phyloP scores from a whole-genome alignment of 2,888 invertebrate genomes.

The Pammene fasciana region DNA sequence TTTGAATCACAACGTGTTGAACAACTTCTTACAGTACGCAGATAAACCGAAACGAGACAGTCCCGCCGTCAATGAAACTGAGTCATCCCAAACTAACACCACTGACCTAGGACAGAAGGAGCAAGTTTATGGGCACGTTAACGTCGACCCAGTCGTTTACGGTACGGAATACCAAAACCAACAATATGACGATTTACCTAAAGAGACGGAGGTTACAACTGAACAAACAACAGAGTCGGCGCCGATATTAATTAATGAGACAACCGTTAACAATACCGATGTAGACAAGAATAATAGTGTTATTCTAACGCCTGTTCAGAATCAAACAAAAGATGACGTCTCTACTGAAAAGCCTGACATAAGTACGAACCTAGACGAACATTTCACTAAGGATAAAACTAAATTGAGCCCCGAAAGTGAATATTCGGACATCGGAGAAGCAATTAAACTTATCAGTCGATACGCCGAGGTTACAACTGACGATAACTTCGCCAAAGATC shows the following conservation, averaged over 20 bases:
- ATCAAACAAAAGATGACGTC: constrained; percentile 41
- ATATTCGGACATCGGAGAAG: constrained; percentile 78
- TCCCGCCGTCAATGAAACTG: constrained; percentile 60
- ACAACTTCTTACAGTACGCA: constrained; percentile 60
- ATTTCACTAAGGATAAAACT: constrained; percentile 60
- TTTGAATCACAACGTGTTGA: constrained; percentile 65
- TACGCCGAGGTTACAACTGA: constrained; percentile 80
- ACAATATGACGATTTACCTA: constrained; percentile 40
- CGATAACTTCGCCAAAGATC: constrained; percentile 74
- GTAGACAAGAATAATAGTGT: constrained; percentile 43
- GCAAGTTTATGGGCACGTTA: constrained; percentile 74
- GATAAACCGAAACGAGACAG: constrained; percentile 80
- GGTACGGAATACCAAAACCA: constrained; percentile 57
- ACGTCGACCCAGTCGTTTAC: constrained; percentile 70
- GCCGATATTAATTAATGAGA: constrained; percentile 47
- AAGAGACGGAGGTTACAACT: constrained; percentile 32
- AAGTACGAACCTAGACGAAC: constrained; percentile 47
- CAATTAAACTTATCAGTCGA: constrained; percentile 77
- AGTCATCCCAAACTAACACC: constrained; percentile 53
- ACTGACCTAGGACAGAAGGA: constrained; percentile 75
- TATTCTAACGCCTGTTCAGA: constrained; percentile 36
- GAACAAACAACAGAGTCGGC: constrained; percentile 45
- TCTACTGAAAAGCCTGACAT: constrained; percentile 40
- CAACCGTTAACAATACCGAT: constrained; percentile 44
- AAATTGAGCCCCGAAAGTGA: constrained; percentile 78